phyloP scores from a whole-genome alignment of 2,888 invertebrate species.

The Drosophila emarginata region DNA sequence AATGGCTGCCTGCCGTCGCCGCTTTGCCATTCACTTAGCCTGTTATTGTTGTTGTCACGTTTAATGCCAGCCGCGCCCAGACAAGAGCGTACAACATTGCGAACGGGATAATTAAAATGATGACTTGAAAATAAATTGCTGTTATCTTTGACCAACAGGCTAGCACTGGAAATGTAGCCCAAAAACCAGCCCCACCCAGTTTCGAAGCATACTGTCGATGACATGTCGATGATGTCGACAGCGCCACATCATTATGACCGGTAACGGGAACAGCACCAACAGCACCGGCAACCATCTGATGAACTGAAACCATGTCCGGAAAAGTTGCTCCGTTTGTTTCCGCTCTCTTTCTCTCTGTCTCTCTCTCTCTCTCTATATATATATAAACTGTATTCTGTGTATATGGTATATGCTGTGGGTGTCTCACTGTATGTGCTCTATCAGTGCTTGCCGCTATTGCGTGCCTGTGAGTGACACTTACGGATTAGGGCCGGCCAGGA shows the following conservation, averaged over 20 bases:
- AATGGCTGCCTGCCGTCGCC: constrained; percentile 63
- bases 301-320: not conserved
- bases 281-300: not conserved
- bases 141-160: constrained; percentile 81
- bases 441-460: constrained; percentile 68
- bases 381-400: not conserved
- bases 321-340: constrained; percentile 1
- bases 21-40: constrained; percentile 7
- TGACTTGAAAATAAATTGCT: constrained; percentile 81
- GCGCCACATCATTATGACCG: constrained; percentile 62
- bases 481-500: constrained; percentile 69
- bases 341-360: too few relatives aligned
- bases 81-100: constrained; percentile 64
- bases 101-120: constrained; percentile 81
- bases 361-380: too few relatives aligned
- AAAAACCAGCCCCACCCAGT: constrained; percentile 34
- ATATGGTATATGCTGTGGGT: constrained; percentile 1
- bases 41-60: constrained; percentile 57
- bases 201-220: constrained; percentile 60
- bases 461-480: constrained; percentile 75
- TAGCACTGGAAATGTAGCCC: constrained; percentile 35
- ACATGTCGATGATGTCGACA: constrained; percentile 65
- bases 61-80: constrained; percentile 67
- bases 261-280: constrained; percentile 11
- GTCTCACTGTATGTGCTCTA: constrained; percentile 65